Evolutionary conservation across 2,797 vertebrate species (phyloP).

Genomic region (Holocentrus rufus): DNA sequence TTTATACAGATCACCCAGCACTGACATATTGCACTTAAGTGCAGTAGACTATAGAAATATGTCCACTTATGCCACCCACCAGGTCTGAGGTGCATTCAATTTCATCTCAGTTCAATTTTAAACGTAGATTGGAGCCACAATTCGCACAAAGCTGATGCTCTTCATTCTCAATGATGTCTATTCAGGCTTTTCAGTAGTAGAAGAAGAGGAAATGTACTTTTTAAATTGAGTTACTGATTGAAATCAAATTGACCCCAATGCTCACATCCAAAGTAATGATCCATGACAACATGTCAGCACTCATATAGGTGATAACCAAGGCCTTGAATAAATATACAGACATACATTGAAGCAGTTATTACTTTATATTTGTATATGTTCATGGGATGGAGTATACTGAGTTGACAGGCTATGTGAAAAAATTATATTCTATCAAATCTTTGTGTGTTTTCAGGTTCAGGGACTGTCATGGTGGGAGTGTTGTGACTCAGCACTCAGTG

Average conservation of each 20-base stretch:
- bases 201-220: conserved; percentile 2
- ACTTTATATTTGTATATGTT: too few species aligned
- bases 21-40: neutral
- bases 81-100: neutral
- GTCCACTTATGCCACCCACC: neutral
- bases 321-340: conserved; percentile 27
- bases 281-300: conserved; percentile 35
- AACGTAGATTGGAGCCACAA: too few species aligned
- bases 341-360: too few species aligned
- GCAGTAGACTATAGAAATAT: too few species aligned
- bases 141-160: too few species aligned
- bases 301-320: conserved; percentile 6
- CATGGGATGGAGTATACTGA: too few species aligned
- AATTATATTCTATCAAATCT: neutral
- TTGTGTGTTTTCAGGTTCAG: conserved; percentile 38
- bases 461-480: conserved; percentile 22
- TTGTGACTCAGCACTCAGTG: conserved; percentile 74
- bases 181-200: too few species aligned
- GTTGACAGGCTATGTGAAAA: neutral
- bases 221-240: neutral
- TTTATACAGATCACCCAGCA: conserved; percentile 8
- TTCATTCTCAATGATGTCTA: too few species aligned
- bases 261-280: conserved; percentile 12
- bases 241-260: neutral
- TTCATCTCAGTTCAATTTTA: neutral